Evolutionary conservation across 2,797 vertebrate species (phyloP), one percentile per base, ranked within the genome.

Genomic region (Amblyopsis hoosieri): DNA sequence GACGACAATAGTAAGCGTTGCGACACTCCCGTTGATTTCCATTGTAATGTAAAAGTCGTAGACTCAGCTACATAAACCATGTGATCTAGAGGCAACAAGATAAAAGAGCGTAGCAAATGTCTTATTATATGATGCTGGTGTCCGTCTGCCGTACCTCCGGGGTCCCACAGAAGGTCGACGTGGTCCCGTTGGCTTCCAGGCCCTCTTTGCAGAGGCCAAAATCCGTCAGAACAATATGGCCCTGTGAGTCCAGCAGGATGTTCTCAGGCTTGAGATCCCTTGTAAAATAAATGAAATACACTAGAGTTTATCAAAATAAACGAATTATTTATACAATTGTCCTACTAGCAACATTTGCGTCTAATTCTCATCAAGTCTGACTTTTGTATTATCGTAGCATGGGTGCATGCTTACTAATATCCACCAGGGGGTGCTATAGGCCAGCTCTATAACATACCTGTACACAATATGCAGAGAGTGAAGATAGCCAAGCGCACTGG

Each of bases 201-300:
- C 96, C 97, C 84, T 99, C 97, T 83, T 99, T 99, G 92, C 97
- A 99, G 63, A 99, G 94, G 56, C 97, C 97, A 29, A 99, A 99
- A 86, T 99, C 97, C 29, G 97, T 99, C 64, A 99, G 92, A 69
- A 99, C 94, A 42, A 99, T 98, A 76, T 99, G 97, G 2, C 97
- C 97, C 79, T 96, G 93, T 0, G 95, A 98, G 85, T 99, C 97
- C 0, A 99, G 85, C 70, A 99, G 87, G 88, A 99, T 99, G 86
- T 99, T 99, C 87, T 99, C 97, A 0, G 97, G 97, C 79, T 99
- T 99, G 87, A 99, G 90, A 89, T 99, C 97, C 92, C 98, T 96
- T 42, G 37, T 42, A 8, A 42, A 42, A 42, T 42, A 42, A 42
- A 42, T 42, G 10, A 7, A 45, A 45, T 33, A 17, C 12, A 45